Base-by-base conservation (phyloP, 1,140 invertebrate genomes). In the Rhynchophorus ferrugineus region DNA sequence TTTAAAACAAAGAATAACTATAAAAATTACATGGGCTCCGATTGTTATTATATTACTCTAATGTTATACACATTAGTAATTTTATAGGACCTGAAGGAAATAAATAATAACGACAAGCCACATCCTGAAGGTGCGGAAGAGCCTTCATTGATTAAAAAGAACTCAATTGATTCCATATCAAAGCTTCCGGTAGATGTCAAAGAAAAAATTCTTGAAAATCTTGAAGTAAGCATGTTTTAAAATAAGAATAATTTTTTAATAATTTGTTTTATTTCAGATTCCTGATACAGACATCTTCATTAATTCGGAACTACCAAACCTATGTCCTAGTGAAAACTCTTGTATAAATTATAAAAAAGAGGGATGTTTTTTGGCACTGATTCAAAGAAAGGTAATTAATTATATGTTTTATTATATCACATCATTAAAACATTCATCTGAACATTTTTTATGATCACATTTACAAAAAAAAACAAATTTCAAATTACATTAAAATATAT, bases 201-300 rank as follows among this genome's bases (percentile, higher is more conserved):
- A 36, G 47, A 50, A 20, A 51, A 41, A 18, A n/a, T 56, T 5
- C 19, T 56, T 17, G 51, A 54, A 11, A 43, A 9, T 22, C 16
- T 54, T 17, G 21, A 54, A 36, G 51, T 54, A 24, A 19, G 1
- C 21, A 2, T n/a, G 21, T 41, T 17, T 17, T 6, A 41, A 13
- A 18, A 7, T 41, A 2, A 5, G 17, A 18, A 41, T 16, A 18
- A 41, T 19, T 16, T 41, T 6, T 41, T 13, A 37, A 8, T 7
- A 43, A 6, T 34, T 35, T 7, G n/a, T 16, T 17, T 57, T 60
- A 2, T 57, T 58, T 24, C 59, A 83, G 79, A 75, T 86, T 1
- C 84, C 84, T 1, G 73, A 81, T 39, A 80, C 81, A 50, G 85
- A 88, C 71, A 66, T 87, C 44, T 89, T 87, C 60, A 79, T 84